Evolutionary conservation across 2,113 vertebrate species (phyloP), one percentile per base, ranked within the genome.

Genomic region (Coryphaenoides rupestris): DNA sequence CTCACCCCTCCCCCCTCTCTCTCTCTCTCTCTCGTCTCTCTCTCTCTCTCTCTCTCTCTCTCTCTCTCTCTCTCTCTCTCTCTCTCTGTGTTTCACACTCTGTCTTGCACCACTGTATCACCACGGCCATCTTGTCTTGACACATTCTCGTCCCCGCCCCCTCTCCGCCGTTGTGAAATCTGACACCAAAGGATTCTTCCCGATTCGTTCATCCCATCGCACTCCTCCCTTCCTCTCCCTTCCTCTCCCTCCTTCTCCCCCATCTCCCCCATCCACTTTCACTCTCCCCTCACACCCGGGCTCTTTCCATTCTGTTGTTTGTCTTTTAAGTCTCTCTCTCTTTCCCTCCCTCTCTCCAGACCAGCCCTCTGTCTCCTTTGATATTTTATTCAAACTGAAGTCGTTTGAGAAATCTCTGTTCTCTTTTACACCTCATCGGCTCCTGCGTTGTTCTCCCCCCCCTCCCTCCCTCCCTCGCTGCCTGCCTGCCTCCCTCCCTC

Each of bases 321-420:
- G 17, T 50, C 47, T 49, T n/a, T 49, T 33, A 33, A 1, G 28
- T 33, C 49, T 19, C 17, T 16, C 13, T 26, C 50, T 23, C n/a
- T 23, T n/a, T 19, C n/a, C 33, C 19, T 26, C 22, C 40, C 1
- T 7, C 2, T n/a, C 62, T 52, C 14, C 55, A 9, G 19, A 9
- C 19, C 21, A 21, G 10, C 21, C 54, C 24, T 56, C 55, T 17
- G 12, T 15, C 6, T 0, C 9, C 5, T 47, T 68, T 63, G 15
- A 67, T 73, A 24, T 66, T 70, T 70, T 60, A 77, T 63, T 77
- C 21, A 67, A 53, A 22, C 19, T 12, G 22, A 55, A 21, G 17
- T 33, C 10, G 24, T 33, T 33, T 33, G 28, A 33, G 28, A 33
- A 21, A 22, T 26, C 1, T 53, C n/a, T 24, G n/a, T 3, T 23